A percentile compares a stretch with the other conserved stretches of the same genome.
Evolutionary conservation across 2,797 vertebrate species (phyloP).

Genomic region (Prionace glauca): DNA sequence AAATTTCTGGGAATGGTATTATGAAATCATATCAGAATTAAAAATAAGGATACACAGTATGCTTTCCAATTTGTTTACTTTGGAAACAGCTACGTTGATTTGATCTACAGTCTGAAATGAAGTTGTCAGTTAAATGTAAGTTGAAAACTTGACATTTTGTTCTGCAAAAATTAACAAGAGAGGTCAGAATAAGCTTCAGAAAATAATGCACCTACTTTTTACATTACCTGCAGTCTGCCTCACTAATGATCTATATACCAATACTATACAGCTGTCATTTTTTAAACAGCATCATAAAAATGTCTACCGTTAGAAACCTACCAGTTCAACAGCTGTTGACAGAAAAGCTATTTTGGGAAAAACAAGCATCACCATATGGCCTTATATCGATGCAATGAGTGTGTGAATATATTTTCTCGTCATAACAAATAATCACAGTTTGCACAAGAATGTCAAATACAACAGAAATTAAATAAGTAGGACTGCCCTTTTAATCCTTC

Average conservation of each 20-base stretch:
- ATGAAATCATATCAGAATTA: neutral
- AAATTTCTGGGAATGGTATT: neutral
- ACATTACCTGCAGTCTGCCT: too few species aligned
- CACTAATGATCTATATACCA: neutral
- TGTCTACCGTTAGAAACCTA: slow-evolving; percentile 62
- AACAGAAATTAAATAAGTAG: slow-evolving; percentile 58
- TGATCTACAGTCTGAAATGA: neutral
- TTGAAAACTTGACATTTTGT: neutral
- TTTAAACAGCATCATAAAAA: slow-evolving; percentile 62
- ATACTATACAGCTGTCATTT: slow-evolving; percentile 39
- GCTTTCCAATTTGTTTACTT: neutral
- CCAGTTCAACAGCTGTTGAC: slow-evolving; percentile 69
- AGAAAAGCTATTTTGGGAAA: slow-evolving; percentile 67
- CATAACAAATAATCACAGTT: slow-evolving; percentile 58
- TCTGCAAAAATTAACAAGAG: neutral
- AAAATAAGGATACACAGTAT: neutral
- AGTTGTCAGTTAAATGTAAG: neutral
- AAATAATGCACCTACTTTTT: neutral
- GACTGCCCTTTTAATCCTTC: slow-evolving; percentile 59
- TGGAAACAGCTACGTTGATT: neutral
- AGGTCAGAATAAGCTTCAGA: neutral
- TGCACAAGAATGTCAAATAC: slow-evolving; percentile 61
- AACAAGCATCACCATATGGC: slow-evolving; percentile 65
- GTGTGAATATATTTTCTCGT: slow-evolving; percentile 57
- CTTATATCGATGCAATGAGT: slow-evolving; percentile 51